phyloP scores from a whole-genome alignment of 2,888 invertebrate species.

The Machimus rusticus region DNA sequence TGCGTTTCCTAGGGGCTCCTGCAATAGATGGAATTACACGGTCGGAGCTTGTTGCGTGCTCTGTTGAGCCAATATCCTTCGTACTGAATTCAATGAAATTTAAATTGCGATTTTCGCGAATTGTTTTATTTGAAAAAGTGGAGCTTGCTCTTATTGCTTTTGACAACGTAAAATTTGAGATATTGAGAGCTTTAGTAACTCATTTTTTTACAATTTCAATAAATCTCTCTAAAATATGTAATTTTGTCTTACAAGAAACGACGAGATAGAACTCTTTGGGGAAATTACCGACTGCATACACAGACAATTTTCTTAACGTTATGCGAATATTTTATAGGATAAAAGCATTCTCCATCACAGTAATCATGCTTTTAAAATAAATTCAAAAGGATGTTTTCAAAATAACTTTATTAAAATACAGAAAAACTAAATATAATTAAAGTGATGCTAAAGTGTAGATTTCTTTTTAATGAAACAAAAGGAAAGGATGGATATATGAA shows the following conservation, averaged over 20 bases:
- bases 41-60: neutral
- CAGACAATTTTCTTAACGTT: neutral
- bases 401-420: too few relatives aligned
- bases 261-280: neutral
- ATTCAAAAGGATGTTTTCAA: neutral
- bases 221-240: neutral
- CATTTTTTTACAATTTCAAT: neutral
- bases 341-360: neutral
- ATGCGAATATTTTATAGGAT: neutral
- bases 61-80: neutral
- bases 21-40: neutral
- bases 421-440: too few relatives aligned
- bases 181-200: neutral
- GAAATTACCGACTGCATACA: neutral
- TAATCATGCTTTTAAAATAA: neutral
- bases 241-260: neutral
- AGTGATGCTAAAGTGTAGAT: too few relatives aligned
- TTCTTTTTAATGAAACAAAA: too few relatives aligned
- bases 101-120: neutral
- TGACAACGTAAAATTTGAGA: neutral
- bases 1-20: neutral
- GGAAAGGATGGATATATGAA: too few relatives aligned
- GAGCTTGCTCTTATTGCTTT: neutral
- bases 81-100: slow-evolving; percentile 4
- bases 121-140: neutral